Base-by-base conservation (phyloP, 2,797 vertebrate genomes). In the Chaetodon trifasciatus region DNA sequence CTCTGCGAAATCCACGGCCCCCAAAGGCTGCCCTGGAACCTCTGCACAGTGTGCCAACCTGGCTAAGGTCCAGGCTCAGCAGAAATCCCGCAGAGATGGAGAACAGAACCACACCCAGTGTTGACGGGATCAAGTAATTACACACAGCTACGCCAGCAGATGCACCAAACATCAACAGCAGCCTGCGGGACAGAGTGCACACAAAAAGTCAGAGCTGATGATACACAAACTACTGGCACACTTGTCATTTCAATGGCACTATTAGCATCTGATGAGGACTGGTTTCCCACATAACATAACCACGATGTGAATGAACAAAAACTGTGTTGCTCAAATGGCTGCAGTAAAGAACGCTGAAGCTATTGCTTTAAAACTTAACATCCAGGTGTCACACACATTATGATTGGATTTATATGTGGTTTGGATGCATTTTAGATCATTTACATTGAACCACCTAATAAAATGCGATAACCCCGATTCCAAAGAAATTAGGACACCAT, bases 31-130 rank as follows among this genome's bases (percentile, higher is more conserved):
- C 56, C 57, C 66, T 66, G 84, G 90, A 79, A 63, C 87, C 40
- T 66, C 86, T 74, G 82, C 93, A 94, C 79, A 95, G 91, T 76
- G 91, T 90, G 70, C 86, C 85, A 73, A 97, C 79, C 92, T 97
- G 96, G 24, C 95, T 96, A 85, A 98, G 94, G 89, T 99, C 97
- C 94, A 98, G 96, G 94, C 98, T 99, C 87, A 99, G 94, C 80
- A 98, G 93, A 94, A 98, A 99, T 66, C 98, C 98, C 95, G 93
- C 95, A 85, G 96, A 96, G 88, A 96, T 94, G 87, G 97, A 97
- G 94, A 99, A 98, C 84, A 99, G 95, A 89, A 98, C 96, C 81
- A 97, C 95, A 81, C 96, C 97, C 78, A 98, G 84, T 35, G 97
- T 93, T 88, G 95, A 97, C 17, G 97, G 97, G 92, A 99, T 97